Evolutionary conservation across 2,113 vertebrate genomes (phyloP), one percentile per base, ranked within the genome.

Genomic region (Melanocharis versteri): DNA sequence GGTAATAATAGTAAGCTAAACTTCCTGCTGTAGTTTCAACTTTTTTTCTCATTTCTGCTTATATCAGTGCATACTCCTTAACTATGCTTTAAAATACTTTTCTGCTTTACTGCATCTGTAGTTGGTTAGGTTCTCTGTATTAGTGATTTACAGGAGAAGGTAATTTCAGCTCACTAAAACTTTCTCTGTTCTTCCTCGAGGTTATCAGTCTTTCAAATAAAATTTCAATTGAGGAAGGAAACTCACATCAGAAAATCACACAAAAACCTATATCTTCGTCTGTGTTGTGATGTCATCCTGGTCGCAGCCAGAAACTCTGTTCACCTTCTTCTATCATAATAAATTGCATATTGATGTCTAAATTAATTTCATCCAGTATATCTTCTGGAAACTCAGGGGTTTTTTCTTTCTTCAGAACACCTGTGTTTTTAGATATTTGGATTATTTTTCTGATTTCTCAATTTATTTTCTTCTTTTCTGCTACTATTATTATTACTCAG

Each of bases 211-310:
- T 80, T 83, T 83, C 45, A 88, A 92, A 79, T 65, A 83, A 60
- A 86, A 91, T 66, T 94, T 93, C 79, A 90, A 93, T 62, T 83
- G 87, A 93, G 83, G 80, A 95, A 91, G 79, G 68, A 76, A 89
- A 94, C 80, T 94, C 76, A 87, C 76, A 84, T 53, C 35, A 93
- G 77, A 84, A 94, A 94, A 90, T 70, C 72, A 89, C 54, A 87
- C 50, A 89, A 73, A 83, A 89, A 94, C 82, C 91, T 96, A 86
- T 69, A 87, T 86, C 56, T 83, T 92, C 66, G 66, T 95, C 54
- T 90, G 40, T 86, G 80, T 83, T 89, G 79, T 73, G 89, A 88
- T 80, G 80, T 57, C 86, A 92, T 91, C 72, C 91, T 94, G 64
- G 77, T 76, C 0, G 26, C 76, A 90, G 62, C 30, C 80, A 92